Base-by-base conservation (phyloP, 2,797 vertebrate genomes). In the Triplophysa yarkandensis region DNA sequence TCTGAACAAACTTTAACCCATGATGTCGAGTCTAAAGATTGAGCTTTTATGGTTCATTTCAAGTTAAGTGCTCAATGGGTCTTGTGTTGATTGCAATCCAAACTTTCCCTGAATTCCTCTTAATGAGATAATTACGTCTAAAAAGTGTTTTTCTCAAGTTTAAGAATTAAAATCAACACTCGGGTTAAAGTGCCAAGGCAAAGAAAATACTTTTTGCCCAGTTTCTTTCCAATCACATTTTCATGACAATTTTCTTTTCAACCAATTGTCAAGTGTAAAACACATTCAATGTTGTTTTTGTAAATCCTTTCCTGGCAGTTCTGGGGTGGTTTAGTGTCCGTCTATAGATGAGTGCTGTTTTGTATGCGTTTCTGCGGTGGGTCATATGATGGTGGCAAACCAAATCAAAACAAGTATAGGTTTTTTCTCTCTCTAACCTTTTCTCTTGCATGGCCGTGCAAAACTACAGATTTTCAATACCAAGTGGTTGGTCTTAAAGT, bases 101-200 rank as follows among this genome's bases (percentile, higher is more conserved):
- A 71, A 68, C 83, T 85, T 80, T 77, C 77, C 78, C 41, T 70
- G 68, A 71, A 77, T 87, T 84, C 77, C 68, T 69, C 68, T 86
- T 88, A 88, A 91, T 88, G 87, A 86, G 85, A 88, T 91, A 90
- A 92, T 90, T 90, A 80, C 71, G 52, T 85, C 76, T 74, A 83
- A 82, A 46, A 75, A 85, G 80, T 83, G 79, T 88, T 87, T 68
- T 54, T 77, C 21, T 16, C 14, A 43, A 55, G 25, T 9, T 44
- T 21, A 44, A 57, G 77, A 68, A 85, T 76, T 62, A 68, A 83
- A 71, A 78, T 19, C 25, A 23, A 16, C 23, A 32, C 19, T 70
- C 2, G 17, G 61, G 71, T 65, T 36, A 73, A 55, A 7, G 25
- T 61, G 60, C 46, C 61, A 44, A 36, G 11, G 71, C 25, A 73